Conservation (phyloP, 2,888 invertebrate species). For the Caenorhabditis japonica region DNA sequence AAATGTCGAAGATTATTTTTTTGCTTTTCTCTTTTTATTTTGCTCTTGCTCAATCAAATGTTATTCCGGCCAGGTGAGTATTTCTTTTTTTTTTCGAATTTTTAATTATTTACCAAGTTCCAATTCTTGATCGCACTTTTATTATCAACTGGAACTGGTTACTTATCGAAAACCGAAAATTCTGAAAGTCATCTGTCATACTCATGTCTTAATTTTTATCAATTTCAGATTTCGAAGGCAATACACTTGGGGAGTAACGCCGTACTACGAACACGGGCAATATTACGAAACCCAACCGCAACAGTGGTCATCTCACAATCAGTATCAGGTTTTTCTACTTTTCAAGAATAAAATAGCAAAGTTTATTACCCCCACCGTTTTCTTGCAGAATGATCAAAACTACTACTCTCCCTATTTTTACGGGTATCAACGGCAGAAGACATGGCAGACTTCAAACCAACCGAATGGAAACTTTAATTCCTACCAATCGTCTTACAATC, state of each 20-base stretch:
- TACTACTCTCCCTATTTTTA: conserved; percentile 37
- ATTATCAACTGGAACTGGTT: conserved; percentile 16
- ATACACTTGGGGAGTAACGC: conserved; percentile 33
- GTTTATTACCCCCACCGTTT: too few species aligned
- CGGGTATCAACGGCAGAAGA: conserved; percentile 28
- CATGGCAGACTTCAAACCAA: conserved; percentile 15
- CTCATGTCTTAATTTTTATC: background rate
- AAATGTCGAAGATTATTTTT: conserved; percentile 17
- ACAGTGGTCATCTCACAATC: conserved; percentile 40
- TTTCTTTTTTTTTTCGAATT: background rate
- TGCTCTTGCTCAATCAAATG: conserved; percentile 7
- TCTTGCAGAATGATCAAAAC: conserved; percentile 36
- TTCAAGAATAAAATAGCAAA: too few species aligned
- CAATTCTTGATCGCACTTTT: conserved; percentile 15
- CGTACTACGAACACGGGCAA: conserved; percentile 41
- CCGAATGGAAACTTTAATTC: conserved; percentile 22
- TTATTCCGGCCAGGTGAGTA: conserved; percentile 22
- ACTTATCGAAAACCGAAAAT: conserved; percentile 38
- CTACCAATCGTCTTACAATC: conserved; percentile 30
- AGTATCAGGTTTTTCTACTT: conserved; percentile 33
- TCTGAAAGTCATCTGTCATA: background rate
- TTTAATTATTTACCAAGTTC: too few species aligned
- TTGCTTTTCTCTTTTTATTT: background rate
- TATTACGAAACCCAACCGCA: conserved; percentile 44
- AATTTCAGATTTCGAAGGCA: conserved; percentile 51